Base-by-base conservation (phyloP, 2,113 vertebrate genomes). In the Xiphophorus hellerii region DNA sequence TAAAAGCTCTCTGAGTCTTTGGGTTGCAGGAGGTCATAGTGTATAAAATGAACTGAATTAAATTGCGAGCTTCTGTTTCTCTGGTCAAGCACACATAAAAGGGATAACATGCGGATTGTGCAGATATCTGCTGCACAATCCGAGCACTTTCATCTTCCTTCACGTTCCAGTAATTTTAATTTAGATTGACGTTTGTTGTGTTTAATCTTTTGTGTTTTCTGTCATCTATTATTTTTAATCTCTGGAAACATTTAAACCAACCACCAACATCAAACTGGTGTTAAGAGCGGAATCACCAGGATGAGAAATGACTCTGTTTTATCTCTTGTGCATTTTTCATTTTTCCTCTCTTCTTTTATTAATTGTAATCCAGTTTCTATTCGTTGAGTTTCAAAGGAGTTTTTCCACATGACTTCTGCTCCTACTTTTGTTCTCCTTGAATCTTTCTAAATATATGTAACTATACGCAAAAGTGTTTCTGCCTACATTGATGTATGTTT, bases 1-100 rank as follows among this genome's bases (percentile, higher is more conserved):
- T 66, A 84, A 73, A 48, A 68, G 66, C 35, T 33, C 63, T 4
- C 6, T 66, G 74, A 54, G 74, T 84, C 71, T 69, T 61, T 44
- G 58, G 74, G 51, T 73, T 39, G 44, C 3, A 17, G 48, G 3
- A 31, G 69, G 33, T 70, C 10, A 58, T 58, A 17, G 51, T 58
- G 51, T 54, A 3, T n/a, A n/a, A 58, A 54, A 61, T 71, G 31
- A 44, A 60, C 77, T 9, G 51, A 22, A 27, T 83, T 67, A 54
- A 71, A 76, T 48, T 65, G 30, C 22, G n/a, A 69, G 51, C 54
- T 60, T 67, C 61, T 39, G 12, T 74, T 63, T 66, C 22, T 72
- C 33, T 73, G 66, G 66, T 86, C 65, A 74, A 76, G 69, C 25
- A 5, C 66, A 69, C 14, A 66, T 51, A 39, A 69, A 60, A 48